These are phyloP conservation scores for Cyrtodaria siliqua DNA, from an alignment of 2,888 invertebrate species.

Conservation along the genomic window DNA sequence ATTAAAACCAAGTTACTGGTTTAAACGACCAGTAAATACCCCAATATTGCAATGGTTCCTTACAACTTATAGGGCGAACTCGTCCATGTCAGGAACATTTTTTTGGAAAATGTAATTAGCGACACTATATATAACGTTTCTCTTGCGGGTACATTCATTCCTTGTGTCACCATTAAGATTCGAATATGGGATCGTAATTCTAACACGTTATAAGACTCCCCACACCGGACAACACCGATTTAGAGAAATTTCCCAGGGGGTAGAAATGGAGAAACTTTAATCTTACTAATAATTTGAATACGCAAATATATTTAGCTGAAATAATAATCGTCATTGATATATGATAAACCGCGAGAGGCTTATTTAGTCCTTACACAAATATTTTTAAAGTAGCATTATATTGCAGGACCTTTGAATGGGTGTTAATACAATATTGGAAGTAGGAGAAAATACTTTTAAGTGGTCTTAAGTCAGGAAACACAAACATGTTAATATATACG, in stretches of 20 bases:
- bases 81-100: too few species aligned
- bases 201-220: background rate
- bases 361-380: background rate
- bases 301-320: slow-evolving; percentile 1
- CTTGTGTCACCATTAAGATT: too few species aligned
- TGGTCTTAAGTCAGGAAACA: background rate
- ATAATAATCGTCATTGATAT: slow-evolving; percentile 1
- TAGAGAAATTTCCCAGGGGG: background rate
- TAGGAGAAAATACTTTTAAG: background rate
- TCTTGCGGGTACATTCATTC: too few species aligned
- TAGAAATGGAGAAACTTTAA: slow-evolving; percentile 2
- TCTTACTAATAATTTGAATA: slow-evolving; percentile 6
- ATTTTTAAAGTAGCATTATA: slow-evolving; percentile 3
- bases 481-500: background rate
- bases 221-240: background rate
- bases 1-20: too few species aligned
- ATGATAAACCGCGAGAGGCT: background rate
- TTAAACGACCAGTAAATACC: too few species aligned
- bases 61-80: too few species aligned
- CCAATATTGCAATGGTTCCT: too few species aligned
- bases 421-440: background rate
- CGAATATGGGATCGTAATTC: too few species aligned
- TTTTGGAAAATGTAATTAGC: too few species aligned
- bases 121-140: too few species aligned
- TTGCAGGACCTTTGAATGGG: background rate